phyloP scores from a whole-genome alignment of 2,797 vertebrate genomes.

The Salmo trutta region DNA sequence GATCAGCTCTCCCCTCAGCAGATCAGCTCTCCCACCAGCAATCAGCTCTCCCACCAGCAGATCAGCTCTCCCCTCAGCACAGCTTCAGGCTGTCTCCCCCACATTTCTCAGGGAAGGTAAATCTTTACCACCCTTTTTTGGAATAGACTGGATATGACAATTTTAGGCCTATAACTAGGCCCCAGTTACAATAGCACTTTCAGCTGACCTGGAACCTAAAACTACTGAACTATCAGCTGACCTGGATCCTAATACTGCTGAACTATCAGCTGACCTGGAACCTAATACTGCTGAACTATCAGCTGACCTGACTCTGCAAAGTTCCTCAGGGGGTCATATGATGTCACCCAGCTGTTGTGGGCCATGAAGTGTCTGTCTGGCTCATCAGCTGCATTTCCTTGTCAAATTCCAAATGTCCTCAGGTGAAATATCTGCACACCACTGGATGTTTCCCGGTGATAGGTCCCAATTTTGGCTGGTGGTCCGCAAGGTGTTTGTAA shows the following conservation, averaged over 20 bases:
- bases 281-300: too few relatives aligned
- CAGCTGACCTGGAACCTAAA: too few relatives aligned
- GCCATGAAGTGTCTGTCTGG: constrained; percentile 80
- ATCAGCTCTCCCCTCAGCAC: too few relatives aligned
- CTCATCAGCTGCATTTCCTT: constrained; percentile 79
- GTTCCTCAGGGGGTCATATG: constrained; percentile 82
- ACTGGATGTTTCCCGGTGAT: constrained; percentile 79
- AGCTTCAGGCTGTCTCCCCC: too few relatives aligned
- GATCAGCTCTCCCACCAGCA: too few relatives aligned
- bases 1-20: too few relatives aligned
- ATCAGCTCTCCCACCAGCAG: too few relatives aligned
- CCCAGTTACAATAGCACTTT: too few relatives aligned
- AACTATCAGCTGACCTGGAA: too few relatives aligned
- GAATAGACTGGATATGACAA: neutral
- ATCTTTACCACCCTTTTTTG: neutral
- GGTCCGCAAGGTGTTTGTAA: constrained; percentile 62
- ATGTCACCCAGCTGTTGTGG: constrained; percentile 88
- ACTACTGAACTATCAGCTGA: too few relatives aligned
- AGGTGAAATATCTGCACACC: constrained; percentile 84
- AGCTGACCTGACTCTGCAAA: constrained; percentile 83
- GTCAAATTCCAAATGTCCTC: constrained; percentile 72
- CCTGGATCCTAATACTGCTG: too few relatives aligned
- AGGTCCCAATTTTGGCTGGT: constrained; percentile 82
- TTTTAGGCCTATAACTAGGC: too few relatives aligned
- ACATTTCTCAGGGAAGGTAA: neutral